phyloP scores from a whole-genome alignment of 2,797 vertebrate genomes.

The Oryzias sinensis region DNA sequence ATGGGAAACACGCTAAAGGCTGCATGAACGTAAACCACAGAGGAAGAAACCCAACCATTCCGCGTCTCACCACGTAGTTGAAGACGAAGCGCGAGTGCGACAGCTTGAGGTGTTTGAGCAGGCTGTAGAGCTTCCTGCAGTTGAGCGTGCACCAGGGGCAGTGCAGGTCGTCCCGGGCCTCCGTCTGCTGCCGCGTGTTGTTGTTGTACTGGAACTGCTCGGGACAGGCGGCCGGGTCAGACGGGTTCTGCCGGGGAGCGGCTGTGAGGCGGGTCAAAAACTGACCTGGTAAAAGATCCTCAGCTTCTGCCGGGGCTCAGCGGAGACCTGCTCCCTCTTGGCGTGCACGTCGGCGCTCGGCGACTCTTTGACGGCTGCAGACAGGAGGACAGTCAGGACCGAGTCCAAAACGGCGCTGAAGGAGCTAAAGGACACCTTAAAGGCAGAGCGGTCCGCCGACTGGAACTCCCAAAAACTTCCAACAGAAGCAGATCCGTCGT shows the following conservation, averaged over 20 bases:
- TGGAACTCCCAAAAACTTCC: no score
- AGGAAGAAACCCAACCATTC: no score
- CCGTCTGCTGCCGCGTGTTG: constrained; percentile 95
- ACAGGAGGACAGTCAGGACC: neutral
- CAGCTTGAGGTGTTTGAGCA: constrained; percentile 96
- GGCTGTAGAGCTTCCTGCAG: constrained; percentile 95
- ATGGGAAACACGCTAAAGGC: no score
- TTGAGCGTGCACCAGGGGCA: constrained; percentile 98
- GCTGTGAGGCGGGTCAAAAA: no score
- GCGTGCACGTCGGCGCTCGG: constrained; percentile 82
- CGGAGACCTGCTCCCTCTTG: constrained; percentile 84
- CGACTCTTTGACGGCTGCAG: constrained; percentile 87
- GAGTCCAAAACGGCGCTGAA: no score
- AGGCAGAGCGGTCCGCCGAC: no score
- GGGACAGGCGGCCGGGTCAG: no score
- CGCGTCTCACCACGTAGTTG: constrained; percentile 91
- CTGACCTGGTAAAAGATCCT: constrained; percentile 95
- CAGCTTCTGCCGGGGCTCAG: constrained; percentile 89
- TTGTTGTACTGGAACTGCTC: constrained; percentile 93
- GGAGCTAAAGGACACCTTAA: no score
- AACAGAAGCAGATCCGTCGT: no score
- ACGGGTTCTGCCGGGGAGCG: no score
- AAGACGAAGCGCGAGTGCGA: constrained; percentile 98
- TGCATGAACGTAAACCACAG: no score
- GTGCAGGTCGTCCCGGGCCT: constrained; percentile 95